These are phyloP conservation scores for Muscina levida DNA, from an alignment of 2,888 invertebrate species.

Conservation along the genomic window DNA sequence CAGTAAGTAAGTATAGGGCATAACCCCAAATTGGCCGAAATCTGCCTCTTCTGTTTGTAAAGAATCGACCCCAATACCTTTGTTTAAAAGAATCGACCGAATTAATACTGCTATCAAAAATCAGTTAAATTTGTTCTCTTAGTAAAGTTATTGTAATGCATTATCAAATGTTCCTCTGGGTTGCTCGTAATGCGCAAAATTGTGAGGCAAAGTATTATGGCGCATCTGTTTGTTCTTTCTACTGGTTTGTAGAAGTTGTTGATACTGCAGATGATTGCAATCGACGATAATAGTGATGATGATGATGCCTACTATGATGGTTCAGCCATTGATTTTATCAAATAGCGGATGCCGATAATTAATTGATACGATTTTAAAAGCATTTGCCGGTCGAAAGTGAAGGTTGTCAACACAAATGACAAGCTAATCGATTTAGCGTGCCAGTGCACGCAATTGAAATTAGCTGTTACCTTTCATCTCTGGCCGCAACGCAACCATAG, in stretches of 20 bases:
- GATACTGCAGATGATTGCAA: neutral
- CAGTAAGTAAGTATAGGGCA: too few relatives aligned
- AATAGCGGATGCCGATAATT: slow-evolving; percentile 43
- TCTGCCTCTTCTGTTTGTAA: too few relatives aligned
- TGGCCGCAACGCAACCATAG: neutral
- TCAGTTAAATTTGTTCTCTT: too few relatives aligned
- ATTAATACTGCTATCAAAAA: too few relatives aligned
- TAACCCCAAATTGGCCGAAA: too few relatives aligned
- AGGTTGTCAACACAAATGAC: neutral
- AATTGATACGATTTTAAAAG: slow-evolving; percentile 59
- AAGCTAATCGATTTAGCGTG: neutral
- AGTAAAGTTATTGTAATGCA: too few relatives aligned
- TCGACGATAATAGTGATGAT: too few relatives aligned
- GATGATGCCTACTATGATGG: too few relatives aligned
- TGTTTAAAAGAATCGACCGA: too few relatives aligned
- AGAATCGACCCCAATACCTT: too few relatives aligned
- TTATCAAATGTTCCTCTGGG: neutral
- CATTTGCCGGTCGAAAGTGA: slow-evolving; percentile 16
- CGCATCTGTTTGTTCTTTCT: neutral
- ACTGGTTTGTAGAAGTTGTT: neutral
- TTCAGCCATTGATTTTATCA: slow-evolving; percentile 1
- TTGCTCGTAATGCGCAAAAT: neutral
- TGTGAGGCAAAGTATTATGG: neutral
- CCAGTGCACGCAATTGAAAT: neutral
- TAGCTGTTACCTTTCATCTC: neutral